phyloP scores from a whole-genome alignment of 30 jellyfish, hydroid and myxozoan species.

The Pseudorhiza aurosa region DNA sequence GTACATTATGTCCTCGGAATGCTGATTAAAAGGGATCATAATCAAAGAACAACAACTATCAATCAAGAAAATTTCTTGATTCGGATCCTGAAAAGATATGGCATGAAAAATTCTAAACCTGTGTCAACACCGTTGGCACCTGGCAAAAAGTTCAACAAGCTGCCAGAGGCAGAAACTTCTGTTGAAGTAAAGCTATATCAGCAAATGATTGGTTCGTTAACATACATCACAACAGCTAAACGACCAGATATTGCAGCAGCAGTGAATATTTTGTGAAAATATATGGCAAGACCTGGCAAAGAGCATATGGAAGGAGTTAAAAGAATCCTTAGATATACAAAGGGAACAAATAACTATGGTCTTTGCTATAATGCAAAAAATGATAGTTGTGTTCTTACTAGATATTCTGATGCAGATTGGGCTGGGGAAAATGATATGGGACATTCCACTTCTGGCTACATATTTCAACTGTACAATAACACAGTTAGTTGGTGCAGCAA shows the following conservation, averaged over 20 bases:
- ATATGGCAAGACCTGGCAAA: constrained; percentile 37
- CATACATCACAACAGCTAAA: constrained; percentile 13
- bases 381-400: too few species aligned
- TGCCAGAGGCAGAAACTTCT: constrained; percentile 45
- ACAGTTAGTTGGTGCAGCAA: constrained; percentile 32
- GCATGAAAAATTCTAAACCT: constrained; percentile 25
- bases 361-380: background rate
- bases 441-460: constrained; percentile 40
- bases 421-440: constrained; percentile 29
- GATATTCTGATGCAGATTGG: constrained; percentile 54
- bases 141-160: constrained; percentile 35
- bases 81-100: constrained; percentile 27
- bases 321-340: constrained; percentile 5
- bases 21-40: constrained; percentile 19
- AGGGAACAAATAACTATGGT: constrained; percentile 19
- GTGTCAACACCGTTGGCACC: constrained; percentile 54
- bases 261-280: constrained; percentile 1
- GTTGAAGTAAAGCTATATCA: constrained; percentile 25
- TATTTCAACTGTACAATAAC: background rate
- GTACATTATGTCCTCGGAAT: constrained; percentile 44
- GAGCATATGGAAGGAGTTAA: constrained; percentile 28
- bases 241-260: constrained; percentile 39
- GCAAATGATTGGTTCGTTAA: constrained; percentile 8
- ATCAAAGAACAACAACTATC: background rate
- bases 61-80: constrained; percentile 24